Evolutionary conservation across 2,888 invertebrate genomes (phyloP).

Genomic region (Cephonodes hylas): DNA sequence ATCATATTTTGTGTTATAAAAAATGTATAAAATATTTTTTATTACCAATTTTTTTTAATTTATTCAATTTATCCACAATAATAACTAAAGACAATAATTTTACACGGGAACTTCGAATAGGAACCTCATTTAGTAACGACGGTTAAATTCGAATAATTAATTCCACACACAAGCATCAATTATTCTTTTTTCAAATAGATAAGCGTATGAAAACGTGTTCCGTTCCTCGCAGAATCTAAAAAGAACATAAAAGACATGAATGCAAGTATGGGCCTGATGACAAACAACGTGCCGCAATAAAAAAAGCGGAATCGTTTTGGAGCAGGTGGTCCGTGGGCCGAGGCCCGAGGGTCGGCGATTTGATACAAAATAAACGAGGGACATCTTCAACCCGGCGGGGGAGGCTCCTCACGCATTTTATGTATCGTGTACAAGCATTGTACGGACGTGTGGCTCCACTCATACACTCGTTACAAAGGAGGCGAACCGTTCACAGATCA

Average conservation of each 20-base stretch:
- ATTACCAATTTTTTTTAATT: too few species aligned
- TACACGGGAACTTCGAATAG: too few species aligned
- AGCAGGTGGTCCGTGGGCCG: conserved; percentile 26
- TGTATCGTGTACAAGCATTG: neutral
- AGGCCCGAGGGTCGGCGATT: neutral
- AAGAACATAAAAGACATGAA: neutral
- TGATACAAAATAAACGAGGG: conserved; percentile 24
- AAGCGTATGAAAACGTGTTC: neutral
- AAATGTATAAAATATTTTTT: too few species aligned
- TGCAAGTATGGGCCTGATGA: neutral
- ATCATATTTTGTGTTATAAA: too few species aligned
- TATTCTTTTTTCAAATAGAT: neutral
- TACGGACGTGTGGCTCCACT: neutral
- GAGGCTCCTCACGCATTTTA: neutral
- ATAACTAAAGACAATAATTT: too few species aligned
- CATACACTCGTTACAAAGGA: neutral
- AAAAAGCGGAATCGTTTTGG: conserved; percentile 12
- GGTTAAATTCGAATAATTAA: too few species aligned
- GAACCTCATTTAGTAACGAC: too few species aligned
- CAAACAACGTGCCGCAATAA: conserved; percentile 8
- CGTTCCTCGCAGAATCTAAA: neutral
- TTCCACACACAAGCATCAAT: neutral
- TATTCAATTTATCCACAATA: too few species aligned
- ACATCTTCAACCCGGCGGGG: neutral
- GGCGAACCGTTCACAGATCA: neutral